A percentile compares a stretch with the other conserved stretches of the same genome.
Conservation (phyloP, 2,888 invertebrate genomes). For the Drosophila merina region DNA sequence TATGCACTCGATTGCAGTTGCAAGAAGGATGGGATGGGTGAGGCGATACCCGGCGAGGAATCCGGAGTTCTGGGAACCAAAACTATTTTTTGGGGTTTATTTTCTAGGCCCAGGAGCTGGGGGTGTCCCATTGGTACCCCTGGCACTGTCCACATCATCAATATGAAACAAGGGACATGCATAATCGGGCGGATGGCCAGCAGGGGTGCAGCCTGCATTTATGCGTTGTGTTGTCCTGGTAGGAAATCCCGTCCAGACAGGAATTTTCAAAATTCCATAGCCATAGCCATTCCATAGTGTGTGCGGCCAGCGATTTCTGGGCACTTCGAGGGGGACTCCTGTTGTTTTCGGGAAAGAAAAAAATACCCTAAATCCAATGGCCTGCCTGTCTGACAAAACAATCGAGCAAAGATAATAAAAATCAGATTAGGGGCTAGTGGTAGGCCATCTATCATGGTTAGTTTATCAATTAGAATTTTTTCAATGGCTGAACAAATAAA, state of each 20-base stretch:
- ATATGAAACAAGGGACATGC: constrained; percentile 72
- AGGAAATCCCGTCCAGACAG: constrained; percentile 77
- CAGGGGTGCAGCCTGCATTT: constrained; percentile 62
- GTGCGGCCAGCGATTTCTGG: background rate
- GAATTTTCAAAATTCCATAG: constrained; percentile 59
- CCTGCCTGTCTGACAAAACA: constrained; percentile 36
- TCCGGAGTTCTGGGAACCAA: constrained; percentile 12
- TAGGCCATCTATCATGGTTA: background rate
- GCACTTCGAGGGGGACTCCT: constrained; percentile 10
- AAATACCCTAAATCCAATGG: constrained; percentile 39
- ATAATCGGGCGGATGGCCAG: constrained; percentile 72
- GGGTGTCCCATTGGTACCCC: background rate
- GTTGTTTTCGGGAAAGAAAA: constrained; percentile 38
- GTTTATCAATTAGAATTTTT: constrained; percentile 3
- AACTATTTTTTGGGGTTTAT: constrained; percentile 64
- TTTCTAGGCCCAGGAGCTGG: constrained; percentile 27
- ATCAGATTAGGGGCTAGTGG: background rate
- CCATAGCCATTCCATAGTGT: constrained; percentile 1
- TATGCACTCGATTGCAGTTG: constrained; percentile 55
- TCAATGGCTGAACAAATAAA: background rate
- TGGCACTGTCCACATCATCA: constrained; percentile 62
- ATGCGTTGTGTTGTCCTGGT: constrained; percentile 50
- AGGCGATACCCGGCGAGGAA: background rate
- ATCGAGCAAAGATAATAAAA: constrained; percentile 9
- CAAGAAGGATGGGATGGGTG: background rate